phyloP scores from a whole-genome alignment of 2,888 invertebrate genomes.

The Meiosimyza platycephala region DNA sequence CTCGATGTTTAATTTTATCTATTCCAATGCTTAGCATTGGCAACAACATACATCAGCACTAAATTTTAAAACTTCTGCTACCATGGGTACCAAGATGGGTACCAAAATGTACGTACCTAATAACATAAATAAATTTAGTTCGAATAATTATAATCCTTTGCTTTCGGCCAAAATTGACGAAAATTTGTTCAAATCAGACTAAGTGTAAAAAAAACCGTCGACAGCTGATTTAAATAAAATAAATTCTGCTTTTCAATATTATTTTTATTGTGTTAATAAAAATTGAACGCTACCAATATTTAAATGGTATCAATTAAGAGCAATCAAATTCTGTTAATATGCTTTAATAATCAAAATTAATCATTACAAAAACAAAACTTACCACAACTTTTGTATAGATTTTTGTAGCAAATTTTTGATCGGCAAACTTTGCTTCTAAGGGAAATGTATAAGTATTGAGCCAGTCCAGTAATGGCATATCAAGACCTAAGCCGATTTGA shows the following conservation, averaged over 20 bases:
- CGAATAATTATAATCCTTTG: not conserved
- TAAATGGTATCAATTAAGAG: constrained; percentile 4
- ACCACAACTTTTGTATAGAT: constrained; percentile 86
- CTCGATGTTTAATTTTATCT: no score
- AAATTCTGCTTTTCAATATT: no score
- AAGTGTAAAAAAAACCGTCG: no score
- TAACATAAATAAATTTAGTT: not conserved
- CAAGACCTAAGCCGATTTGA: constrained; percentile 85
- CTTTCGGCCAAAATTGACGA: not conserved
- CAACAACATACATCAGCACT: no score
- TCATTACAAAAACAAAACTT: constrained; percentile 60
- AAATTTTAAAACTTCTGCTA: no score
- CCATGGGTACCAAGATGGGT: no score
- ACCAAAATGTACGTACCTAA: not conserved
- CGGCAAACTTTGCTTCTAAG: constrained; percentile 78
- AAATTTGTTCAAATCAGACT: no score
- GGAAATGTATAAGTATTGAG: constrained; percentile 87
- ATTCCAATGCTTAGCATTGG: no score
- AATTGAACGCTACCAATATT: not conserved
- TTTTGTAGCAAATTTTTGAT: constrained; percentile 75
- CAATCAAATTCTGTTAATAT: constrained; percentile 2
- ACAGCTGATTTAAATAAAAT: not conserved
- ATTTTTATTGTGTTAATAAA: no score
- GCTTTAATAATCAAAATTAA: not conserved
- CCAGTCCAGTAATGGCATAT: constrained; percentile 86